Base-by-base conservation (phyloP, 1,140 invertebrate genomes). In the Saxidomus purpurata region DNA sequence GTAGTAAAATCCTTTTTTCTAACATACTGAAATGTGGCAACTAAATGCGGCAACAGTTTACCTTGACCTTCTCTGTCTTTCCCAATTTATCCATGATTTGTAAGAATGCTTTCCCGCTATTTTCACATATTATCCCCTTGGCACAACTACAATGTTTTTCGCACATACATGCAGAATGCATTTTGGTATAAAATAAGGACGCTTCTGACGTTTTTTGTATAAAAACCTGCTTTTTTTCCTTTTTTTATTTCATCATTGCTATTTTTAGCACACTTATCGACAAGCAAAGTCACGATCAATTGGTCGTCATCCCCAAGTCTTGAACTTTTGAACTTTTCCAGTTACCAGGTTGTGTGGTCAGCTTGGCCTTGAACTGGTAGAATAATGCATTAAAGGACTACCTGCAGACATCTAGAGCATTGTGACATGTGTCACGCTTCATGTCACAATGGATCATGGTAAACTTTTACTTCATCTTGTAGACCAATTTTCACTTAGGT, bases 221-320 rank as follows among this genome's bases (percentile, higher is more conserved):
- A 13, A 52, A 52, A 77, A 17, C 17, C 17, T 11, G 47, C 1
- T 22, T 79, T 34, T 52, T 55, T 55, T 13, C 25, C 13, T 34
- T 11, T 28, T 31, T 3, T 52, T 25, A 36, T 79, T 79, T 79
- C 76, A 79, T 79, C 76, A 79, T 55, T 36, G 31, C 76, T 79
- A 79, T 34, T 28, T 52, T 40, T 79, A 79, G 76, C 47, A 34
- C 49, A 55, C 13, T 15, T 4, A n/a, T 31, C 36, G 47, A 79
- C 76, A 79, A 31, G 76, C 15, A 40, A 13, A n/a, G 76, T 79
- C 76, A 59, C 76, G 47, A 79, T 47, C 28, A 79, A 79, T 55
- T 79, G 49, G 76, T 79, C 40, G 40, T 19, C 34, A 67, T 67
- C 22, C n/a, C 19, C 52, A 55, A 4, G n/a, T 22, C 25, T 19